These are phyloP conservation scores for Achlya flavicornis DNA, from an alignment of 2,888 invertebrate genomes.

Conservation along the genomic window DNA sequence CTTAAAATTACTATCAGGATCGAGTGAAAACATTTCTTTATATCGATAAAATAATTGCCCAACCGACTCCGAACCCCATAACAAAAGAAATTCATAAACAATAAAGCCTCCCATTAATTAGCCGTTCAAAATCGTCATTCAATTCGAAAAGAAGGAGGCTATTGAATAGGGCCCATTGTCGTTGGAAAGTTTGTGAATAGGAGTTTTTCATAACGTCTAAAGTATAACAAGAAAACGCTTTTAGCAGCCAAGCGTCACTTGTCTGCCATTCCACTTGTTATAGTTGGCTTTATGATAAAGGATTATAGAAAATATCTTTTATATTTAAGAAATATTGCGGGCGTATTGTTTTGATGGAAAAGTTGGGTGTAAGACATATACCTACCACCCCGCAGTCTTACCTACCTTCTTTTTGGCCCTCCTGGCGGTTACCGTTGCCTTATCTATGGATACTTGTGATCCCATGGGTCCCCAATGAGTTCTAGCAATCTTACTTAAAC, in stretches of 20 bases:
- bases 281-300: constrained; percentile 5
- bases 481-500: too few species aligned
- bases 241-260: constrained; percentile 11
- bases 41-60: background rate
- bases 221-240: constrained; percentile 12
- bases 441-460: too few species aligned
- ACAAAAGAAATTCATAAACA: constrained; percentile 42
- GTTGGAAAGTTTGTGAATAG: constrained; percentile 37
- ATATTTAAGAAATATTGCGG: background rate
- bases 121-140: constrained; percentile 27
- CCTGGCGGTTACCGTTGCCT: too few species aligned
- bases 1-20: background rate
- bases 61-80: constrained; percentile 18
- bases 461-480: too few species aligned
- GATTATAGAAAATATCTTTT: constrained; percentile 6
- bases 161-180: constrained; percentile 36
- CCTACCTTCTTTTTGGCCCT: too few species aligned
- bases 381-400: too few species aligned
- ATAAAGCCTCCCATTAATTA: constrained; percentile 41
- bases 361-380: background rate
- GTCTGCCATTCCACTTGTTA: background rate
- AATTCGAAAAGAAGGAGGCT: constrained; percentile 24
- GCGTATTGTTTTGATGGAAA: background rate
- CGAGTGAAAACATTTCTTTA: background rate
- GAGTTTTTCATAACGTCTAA: constrained; percentile 26